Conservation (phyloP, 2,113 vertebrate species). For the Bubo scandiacus region DNA sequence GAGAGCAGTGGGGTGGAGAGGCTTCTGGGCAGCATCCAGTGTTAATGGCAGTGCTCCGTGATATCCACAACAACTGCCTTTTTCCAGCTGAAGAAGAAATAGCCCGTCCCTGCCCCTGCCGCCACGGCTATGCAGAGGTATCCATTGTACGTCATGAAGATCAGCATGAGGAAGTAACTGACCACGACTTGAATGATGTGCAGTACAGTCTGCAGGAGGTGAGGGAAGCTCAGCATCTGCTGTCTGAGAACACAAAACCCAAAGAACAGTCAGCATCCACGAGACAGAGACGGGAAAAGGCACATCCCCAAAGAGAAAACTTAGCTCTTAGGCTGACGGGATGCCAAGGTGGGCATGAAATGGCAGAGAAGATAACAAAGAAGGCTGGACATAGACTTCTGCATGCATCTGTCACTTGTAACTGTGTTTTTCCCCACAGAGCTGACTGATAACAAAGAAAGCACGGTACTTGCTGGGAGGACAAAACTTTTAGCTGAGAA, state of each 20-base stretch:
- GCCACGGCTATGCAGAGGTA: constrained; percentile 96
- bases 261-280: background rate
- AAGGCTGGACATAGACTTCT: background rate
- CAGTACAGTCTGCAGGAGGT: constrained; percentile 89
- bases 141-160: constrained; percentile 99
- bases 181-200: constrained; percentile 94
- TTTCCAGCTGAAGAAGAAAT: constrained; percentile 98
- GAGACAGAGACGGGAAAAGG: background rate
- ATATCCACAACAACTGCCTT: constrained; percentile 98
- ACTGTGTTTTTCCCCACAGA: background rate
- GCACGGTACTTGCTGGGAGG: background rate
- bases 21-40: background rate
- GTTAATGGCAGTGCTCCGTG: constrained; percentile 95
- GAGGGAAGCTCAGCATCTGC: constrained; percentile 91
- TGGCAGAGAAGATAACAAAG: background rate
- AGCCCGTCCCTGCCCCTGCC: constrained; percentile 86
- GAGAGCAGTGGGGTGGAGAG: constrained; percentile 30
- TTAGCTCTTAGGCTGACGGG: background rate
- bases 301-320: background rate
- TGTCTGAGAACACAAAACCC: constrained; percentile 76
- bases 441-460: background rate
- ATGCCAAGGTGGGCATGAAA: background rate
- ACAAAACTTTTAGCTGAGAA: background rate
- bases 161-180: constrained; percentile 97
- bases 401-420: background rate